These are phyloP conservation scores for Neuroterus valhalla DNA, from an alignment of 1,140 invertebrate genomes.

Conservation along the genomic window DNA sequence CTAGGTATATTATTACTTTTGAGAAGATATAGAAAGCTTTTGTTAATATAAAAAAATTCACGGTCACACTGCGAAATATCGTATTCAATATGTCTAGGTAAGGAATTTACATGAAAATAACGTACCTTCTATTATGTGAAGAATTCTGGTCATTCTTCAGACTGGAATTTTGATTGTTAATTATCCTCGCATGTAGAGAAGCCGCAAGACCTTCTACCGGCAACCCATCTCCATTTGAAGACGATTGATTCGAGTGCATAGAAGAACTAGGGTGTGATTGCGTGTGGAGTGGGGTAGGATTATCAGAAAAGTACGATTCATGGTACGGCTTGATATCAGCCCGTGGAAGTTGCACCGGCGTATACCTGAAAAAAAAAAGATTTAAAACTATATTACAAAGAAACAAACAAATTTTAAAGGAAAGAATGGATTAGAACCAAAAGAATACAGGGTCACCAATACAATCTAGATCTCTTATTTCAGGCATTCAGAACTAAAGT, in stretches of 20 bases:
- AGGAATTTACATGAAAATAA: neutral
- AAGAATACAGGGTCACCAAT: no score
- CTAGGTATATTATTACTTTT: no score
- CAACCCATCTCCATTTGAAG: constrained; percentile 65
- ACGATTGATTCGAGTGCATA: constrained; percentile 64
- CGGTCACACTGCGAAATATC: no score
- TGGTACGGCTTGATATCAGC: constrained; percentile 85
- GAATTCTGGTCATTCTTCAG: constrained; percentile 58
- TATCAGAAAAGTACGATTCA: constrained; percentile 82
- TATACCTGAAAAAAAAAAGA: constrained; percentile 67
- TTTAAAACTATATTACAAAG: neutral
- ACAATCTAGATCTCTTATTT: no score
- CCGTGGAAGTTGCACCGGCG: constrained; percentile 79
- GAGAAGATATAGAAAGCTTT: no score
- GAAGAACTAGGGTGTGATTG: constrained; percentile 67
- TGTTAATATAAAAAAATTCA: no score
- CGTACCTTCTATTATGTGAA: constrained; percentile 61
- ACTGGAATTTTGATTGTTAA: constrained; percentile 74
- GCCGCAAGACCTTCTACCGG: constrained; percentile 85
- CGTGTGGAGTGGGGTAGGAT: constrained; percentile 70
- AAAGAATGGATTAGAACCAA: no score
- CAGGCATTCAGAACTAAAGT: no score
- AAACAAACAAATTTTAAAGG: neutral
- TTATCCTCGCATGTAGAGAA: constrained; percentile 85
- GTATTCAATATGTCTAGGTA: no score